Conservation (phyloP, 2,888 invertebrate genomes). For the Heliconius sara region DNA sequence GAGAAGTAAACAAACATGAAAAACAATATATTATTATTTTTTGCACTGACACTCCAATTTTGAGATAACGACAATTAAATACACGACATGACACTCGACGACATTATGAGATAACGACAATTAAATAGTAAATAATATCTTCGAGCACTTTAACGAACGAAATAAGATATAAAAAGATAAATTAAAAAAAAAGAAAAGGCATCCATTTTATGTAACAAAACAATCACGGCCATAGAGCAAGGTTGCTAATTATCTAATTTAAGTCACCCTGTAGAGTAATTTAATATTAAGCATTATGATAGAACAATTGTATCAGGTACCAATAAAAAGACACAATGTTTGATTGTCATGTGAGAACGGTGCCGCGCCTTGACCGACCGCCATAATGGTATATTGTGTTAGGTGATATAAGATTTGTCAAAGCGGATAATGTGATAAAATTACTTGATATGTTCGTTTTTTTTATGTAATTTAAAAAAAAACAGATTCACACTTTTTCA, state of each 20-base stretch:
- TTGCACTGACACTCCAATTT: too few species aligned
- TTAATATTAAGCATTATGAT: conserved; percentile 37
- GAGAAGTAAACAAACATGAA: too few species aligned
- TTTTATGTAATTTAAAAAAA: neutral
- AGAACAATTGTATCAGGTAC: conserved; percentile 48
- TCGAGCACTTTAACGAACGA: neutral
- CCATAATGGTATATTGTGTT: conserved; percentile 23
- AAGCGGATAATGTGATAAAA: neutral
- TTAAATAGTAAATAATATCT: neutral
- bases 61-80: neutral
- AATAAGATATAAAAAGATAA: neutral
- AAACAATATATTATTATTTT: too few species aligned
- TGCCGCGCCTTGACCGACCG: conserved; percentile 70
- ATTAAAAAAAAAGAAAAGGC: conserved; percentile 3
- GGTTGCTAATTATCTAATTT: conserved; percentile 42
- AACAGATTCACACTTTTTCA: too few species aligned
- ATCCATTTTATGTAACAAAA: neutral
- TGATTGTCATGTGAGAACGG: conserved; percentile 63
- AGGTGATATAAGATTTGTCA: conserved; percentile 33
- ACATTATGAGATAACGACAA: neutral
- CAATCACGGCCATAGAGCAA: conserved; percentile 44
- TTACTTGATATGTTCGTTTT: neutral
- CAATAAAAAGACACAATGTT: conserved; percentile 49
- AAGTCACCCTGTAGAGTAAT: conserved; percentile 39
- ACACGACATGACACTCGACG: too few species aligned